Percentiles rank a stretch among this genome's conserved stretches.
Conservation (phyloP, 1,140 invertebrate genomes). For the Diabrotica virgifera region DNA sequence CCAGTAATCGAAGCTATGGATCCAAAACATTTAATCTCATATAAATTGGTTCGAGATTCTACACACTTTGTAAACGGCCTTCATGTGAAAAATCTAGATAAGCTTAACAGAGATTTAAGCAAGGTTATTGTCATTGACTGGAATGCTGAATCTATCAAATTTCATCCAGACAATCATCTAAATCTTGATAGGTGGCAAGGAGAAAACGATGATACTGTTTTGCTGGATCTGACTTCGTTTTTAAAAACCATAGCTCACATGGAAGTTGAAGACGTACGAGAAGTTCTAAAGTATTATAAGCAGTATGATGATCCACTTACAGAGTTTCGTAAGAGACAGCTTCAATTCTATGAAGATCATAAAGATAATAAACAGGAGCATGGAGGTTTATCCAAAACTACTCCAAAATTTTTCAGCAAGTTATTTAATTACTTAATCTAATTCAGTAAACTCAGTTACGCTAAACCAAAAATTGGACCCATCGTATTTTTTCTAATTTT, state of each 20-base stretch:
- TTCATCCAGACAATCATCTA: conserved; percentile 87
- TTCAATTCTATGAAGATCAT: conserved; percentile 47
- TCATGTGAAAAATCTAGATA: conserved; percentile 94
- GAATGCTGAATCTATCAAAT: conserved; percentile 81
- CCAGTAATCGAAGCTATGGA: conserved; percentile 92
- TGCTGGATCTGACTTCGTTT: conserved; percentile 89
- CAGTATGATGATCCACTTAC: conserved; percentile 92
- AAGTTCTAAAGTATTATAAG: conserved; percentile 88
- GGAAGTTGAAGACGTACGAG: conserved; percentile 89
- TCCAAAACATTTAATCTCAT: conserved; percentile 83
- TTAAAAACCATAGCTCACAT: conserved; percentile 85
- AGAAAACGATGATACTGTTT: conserved; percentile 81
- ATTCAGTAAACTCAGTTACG: no score
- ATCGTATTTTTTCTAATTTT: no score
- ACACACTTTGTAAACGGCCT: conserved; percentile 94
- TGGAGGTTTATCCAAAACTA: conserved; percentile 16
- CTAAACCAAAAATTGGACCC: no score
- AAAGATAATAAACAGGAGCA: conserved; percentile 18
- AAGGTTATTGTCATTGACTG: conserved; percentile 98
- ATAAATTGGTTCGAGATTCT: conserved; percentile 90
- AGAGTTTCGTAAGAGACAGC: conserved; percentile 86
- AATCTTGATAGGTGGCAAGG: conserved; percentile 89
- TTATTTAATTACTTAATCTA: background rate
- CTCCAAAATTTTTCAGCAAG: background rate
- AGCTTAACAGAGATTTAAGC: conserved; percentile 90